These are phyloP conservation scores for Sarcophaga bullata DNA, from an alignment of 1,140 invertebrate genomes.

Conservation along the genomic window DNA sequence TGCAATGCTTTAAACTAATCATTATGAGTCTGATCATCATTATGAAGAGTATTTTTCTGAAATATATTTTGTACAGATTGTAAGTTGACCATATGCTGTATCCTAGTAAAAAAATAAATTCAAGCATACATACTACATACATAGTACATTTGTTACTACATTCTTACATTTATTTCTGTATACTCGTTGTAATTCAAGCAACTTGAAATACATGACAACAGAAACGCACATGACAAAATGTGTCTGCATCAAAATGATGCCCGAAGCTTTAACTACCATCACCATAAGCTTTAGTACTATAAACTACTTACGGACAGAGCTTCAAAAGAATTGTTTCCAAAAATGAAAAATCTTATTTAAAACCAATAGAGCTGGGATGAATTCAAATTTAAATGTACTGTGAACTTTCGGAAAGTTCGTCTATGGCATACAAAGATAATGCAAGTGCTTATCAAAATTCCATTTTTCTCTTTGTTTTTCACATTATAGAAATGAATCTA, in stretches of 20 bases:
- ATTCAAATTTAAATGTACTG: too few relatives aligned
- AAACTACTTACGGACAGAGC: not conserved
- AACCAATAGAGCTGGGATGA: not conserved
- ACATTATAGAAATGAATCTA: too few relatives aligned
- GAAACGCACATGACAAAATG: constrained; percentile 39
- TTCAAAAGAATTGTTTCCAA: not conserved
- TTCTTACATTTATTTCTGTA: constrained; percentile 6
- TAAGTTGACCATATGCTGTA: not conserved
- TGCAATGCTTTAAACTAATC: constrained; percentile 13
- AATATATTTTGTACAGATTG: not conserved
- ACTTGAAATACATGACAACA: constrained; percentile 27
- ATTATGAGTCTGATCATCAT: constrained; percentile 1
- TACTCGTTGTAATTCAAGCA: not conserved
- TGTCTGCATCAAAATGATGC: constrained; percentile 35
- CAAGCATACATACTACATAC: not conserved
- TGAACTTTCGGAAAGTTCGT: too few relatives aligned
- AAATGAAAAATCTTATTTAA: not conserved
- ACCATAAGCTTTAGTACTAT: not conserved
- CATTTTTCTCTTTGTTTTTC: too few relatives aligned
- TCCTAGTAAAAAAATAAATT: not conserved
- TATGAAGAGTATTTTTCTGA: not conserved
- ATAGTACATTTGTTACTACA: not conserved
- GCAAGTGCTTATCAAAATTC: too few relatives aligned
- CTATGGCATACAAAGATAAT: too few relatives aligned
- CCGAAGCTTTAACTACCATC: constrained; percentile 36